These are phyloP conservation scores for Cylindroiulus punctatus DNA, from an alignment of 2,888 invertebrate genomes.

Conservation along the genomic window DNA sequence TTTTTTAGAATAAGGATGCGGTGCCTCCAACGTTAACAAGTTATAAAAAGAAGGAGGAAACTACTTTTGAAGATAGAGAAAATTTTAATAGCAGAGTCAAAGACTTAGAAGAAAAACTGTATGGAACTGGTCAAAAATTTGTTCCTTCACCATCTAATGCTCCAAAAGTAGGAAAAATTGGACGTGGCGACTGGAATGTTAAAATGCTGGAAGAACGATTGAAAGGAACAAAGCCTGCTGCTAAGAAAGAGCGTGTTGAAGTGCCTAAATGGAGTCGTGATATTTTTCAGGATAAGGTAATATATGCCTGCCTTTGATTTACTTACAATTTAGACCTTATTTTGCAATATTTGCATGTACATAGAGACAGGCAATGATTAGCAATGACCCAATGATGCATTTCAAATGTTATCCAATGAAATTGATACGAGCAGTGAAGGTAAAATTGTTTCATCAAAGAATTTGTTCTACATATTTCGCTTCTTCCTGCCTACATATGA, in stretches of 20 bases:
- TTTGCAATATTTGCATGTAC: background rate
- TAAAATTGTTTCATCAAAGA: too few species aligned
- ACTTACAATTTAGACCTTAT: background rate
- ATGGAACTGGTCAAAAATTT: constrained; percentile 65
- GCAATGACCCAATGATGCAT: too few species aligned
- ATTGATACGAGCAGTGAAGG: too few species aligned
- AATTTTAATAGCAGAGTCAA: constrained; percentile 68
- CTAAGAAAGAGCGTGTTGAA: constrained; percentile 70
- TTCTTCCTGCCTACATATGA: too few species aligned
- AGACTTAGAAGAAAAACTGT: constrained; percentile 82
- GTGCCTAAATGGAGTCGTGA: constrained; percentile 93
- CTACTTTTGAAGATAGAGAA: constrained; percentile 58
- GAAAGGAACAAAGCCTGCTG: constrained; percentile 71
- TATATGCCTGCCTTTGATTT: background rate
- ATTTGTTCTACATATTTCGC: too few species aligned
- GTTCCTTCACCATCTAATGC: background rate
- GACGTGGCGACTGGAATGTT: constrained; percentile 90
- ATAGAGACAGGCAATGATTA: too few species aligned
- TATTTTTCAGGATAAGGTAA: constrained; percentile 71
- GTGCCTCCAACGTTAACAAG: constrained; percentile 48
- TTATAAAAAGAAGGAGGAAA: constrained; percentile 50
- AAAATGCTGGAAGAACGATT: constrained; percentile 91
- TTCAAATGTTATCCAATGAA: too few species aligned
- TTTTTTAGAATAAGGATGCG: constrained; percentile 54
- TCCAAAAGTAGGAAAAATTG: constrained; percentile 69